phyloP scores from a whole-genome alignment of 2,797 vertebrate species.

The Premnoplex brunnescens region DNA sequence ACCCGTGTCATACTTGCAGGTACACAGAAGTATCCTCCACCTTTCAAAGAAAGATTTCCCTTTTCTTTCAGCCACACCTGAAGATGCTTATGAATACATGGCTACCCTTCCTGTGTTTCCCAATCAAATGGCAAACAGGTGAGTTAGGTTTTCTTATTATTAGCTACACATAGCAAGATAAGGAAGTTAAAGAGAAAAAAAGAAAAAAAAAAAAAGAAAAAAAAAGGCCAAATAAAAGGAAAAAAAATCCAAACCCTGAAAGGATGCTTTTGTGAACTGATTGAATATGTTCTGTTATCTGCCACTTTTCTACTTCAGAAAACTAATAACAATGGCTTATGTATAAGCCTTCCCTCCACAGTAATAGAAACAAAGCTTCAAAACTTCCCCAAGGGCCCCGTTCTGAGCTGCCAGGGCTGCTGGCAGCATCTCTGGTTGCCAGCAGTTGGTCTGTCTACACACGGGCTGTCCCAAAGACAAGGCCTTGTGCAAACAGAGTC shows the following conservation, averaged over 20 bases:
- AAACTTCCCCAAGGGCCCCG: background rate
- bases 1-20: background rate
- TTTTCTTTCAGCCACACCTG: background rate
- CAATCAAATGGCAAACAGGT: background rate
- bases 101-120: background rate
- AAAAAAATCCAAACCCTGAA: background rate
- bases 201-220: too few species aligned
- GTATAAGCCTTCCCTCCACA: accelerated
- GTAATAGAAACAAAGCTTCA: background rate
- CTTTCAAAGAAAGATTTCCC: background rate
- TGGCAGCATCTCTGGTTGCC: accelerated
- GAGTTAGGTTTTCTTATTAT: background rate
- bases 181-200: background rate
- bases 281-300: background rate
- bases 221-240: background rate
- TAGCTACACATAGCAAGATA: background rate
- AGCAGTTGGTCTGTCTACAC: background rate
- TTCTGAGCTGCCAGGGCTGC: background rate
- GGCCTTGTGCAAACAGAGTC: background rate
- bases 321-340: background rate
- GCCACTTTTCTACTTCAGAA: background rate
- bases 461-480: background rate
- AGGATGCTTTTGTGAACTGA: background rate
- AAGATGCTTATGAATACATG: background rate
- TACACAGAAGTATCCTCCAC: background rate